These are phyloP conservation scores for Argyrosomus regius DNA, from an alignment of 2,797 vertebrate genomes.

Conservation along the genomic window DNA sequence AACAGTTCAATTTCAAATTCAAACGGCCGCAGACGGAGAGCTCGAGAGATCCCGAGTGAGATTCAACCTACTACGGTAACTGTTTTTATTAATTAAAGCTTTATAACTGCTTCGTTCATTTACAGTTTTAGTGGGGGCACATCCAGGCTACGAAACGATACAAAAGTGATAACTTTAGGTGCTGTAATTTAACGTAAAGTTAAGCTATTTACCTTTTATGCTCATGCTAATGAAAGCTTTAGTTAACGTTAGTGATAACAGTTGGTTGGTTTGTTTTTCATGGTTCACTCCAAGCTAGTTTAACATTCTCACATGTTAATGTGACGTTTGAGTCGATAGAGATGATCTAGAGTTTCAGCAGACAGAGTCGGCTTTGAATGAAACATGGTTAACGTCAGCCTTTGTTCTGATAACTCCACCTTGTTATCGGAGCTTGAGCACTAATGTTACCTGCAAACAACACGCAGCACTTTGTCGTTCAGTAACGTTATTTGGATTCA, in stretches of 20 bases:
- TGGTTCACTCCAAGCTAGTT: background rate
- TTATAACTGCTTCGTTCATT: accelerated
- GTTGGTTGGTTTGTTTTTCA: background rate
- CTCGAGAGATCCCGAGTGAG: accelerated
- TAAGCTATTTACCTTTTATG: background rate
- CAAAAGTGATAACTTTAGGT: background rate
- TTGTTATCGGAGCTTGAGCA: background rate
- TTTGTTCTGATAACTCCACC: background rate
- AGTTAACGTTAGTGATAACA: background rate
- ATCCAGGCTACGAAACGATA: accelerated
- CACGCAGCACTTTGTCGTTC: background rate
- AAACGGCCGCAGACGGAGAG: conserved; percentile 66
- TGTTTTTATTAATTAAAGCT: background rate
- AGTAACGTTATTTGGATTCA: background rate
- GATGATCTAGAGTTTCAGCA: background rate
- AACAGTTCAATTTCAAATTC: conserved; percentile 79
- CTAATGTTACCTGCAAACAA: background rate
- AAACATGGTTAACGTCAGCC: background rate
- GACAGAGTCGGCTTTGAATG: too few species aligned
- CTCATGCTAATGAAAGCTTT: background rate
- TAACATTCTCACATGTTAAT: too few species aligned
- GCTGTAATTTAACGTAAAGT: background rate
- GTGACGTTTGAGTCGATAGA: too few species aligned
- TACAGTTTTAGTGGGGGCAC: accelerated
- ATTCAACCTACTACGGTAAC: conserved; percentile 6